phyloP scores from a whole-genome alignment of 30 jellyfish, hydroid and myxozoan genomes.

The Nemopilema nomurai region DNA sequence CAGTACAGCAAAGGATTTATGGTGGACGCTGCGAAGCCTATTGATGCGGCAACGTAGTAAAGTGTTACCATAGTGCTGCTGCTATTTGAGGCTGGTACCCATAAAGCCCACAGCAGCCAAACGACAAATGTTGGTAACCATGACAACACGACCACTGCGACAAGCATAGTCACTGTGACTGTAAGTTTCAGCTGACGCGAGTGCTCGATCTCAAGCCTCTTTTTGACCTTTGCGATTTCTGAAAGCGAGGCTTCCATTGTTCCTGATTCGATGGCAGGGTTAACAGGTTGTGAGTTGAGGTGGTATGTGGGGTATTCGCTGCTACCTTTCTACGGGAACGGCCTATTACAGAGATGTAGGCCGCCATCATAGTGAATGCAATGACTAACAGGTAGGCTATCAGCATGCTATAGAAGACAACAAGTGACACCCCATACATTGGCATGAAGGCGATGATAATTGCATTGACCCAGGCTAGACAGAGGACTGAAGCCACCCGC shows the following conservation, averaged over 20 bases:
- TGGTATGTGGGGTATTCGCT: not conserved
- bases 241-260: not conserved
- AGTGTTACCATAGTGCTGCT: conserved; percentile 1
- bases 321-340: not conserved
- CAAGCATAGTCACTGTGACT: conserved; percentile 15
- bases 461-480: conserved; percentile 20
- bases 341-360: conserved; percentile 2
- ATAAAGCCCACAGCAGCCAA: conserved; percentile 29
- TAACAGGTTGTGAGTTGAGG: no score
- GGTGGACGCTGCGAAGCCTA: conserved; percentile 37
- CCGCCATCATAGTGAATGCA: not conserved
- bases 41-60: not conserved
- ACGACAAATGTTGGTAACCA: conserved; percentile 22
- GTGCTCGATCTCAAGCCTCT: not conserved
- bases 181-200: conserved; percentile 27
- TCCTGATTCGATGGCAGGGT: not conserved
- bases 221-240: not conserved
- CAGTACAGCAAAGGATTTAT: conserved; percentile 34
- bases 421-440: conserved; percentile 13
- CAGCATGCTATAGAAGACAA: not conserved
- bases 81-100: conserved; percentile 21
- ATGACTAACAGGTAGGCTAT: conserved; percentile 4
- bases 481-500: conserved; percentile 5
- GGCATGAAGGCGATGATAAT: conserved; percentile 16
- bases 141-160: conserved; percentile 14